A percentile compares a stretch with the other conserved stretches of the same genome.
phyloP scores from a whole-genome alignment of 2,797 vertebrate species.

The Emys orbicularis region DNA sequence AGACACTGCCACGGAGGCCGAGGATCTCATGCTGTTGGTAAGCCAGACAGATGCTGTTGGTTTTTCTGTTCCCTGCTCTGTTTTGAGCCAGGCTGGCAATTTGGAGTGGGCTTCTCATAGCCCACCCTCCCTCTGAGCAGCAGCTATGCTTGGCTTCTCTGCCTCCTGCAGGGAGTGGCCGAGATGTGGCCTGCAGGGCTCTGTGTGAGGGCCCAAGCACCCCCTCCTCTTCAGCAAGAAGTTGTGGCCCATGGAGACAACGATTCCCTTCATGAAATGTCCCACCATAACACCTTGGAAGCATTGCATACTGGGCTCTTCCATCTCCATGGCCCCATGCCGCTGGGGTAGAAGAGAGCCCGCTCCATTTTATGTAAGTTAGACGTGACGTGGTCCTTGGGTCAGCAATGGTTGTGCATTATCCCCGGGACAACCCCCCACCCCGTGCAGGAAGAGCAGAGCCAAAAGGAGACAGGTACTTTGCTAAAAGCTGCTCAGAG shows the following conservation, averaged over 20 bases:
- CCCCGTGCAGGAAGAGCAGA: background rate
- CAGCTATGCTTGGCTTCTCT: background rate
- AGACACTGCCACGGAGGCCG: background rate
- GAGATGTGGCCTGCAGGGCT: background rate
- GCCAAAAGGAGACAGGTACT: background rate
- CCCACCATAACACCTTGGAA: too few species aligned
- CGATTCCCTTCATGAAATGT: too few species aligned
- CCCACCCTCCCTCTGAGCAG: background rate
- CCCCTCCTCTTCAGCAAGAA: background rate
- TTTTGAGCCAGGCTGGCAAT: background rate
- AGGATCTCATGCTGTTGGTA: background rate
- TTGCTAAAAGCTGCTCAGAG: background rate
- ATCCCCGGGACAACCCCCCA: background rate
- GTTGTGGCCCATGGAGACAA: background rate
- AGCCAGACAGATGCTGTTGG: background rate
- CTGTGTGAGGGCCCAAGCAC: background rate
- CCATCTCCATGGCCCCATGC: background rate
- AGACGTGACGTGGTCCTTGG: background rate
- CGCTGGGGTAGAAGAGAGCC: background rate
- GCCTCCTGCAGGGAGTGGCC: background rate
- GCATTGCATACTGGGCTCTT: background rate
- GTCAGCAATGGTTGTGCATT: background rate
- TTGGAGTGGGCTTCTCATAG: rapidly evolving
- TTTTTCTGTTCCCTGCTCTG: background rate
- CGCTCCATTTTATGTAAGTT: background rate